Base-by-base conservation (phyloP, 2,888 invertebrate genomes). In the Agriopis aurantiaria region DNA sequence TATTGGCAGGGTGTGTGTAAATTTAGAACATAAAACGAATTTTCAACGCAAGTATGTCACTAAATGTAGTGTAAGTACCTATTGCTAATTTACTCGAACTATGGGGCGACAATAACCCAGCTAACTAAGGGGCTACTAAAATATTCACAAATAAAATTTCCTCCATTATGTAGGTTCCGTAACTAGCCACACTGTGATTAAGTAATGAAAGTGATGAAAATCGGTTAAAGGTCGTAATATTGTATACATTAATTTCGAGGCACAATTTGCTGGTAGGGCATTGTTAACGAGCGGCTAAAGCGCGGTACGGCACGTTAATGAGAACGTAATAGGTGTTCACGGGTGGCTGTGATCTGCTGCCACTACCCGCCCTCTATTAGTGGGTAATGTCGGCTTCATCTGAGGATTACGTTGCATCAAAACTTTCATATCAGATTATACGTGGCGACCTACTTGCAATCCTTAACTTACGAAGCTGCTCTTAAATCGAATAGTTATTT, bases 251-350 rank as follows among this genome's bases (percentile, higher is more conserved):
- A 82, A 86, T 88, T 88, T 83, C 80, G 80, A 83, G 84, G 86
- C 80, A 87, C 85, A 86, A 84, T 86, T 87, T 85, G 81, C 85
- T 82, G 80, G 83, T 78, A 81, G 85, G 85, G 84, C 81, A 85
- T 87, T 89, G 88, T 89, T 88, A 88, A 88, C 87, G 88, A 85
- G 85, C 84, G 83, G 83, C 84, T 84, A 86, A 86, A 89, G 82
- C 80, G 81, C 82, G 84, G 84, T 87, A 86, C 84, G 84, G 82
- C 82, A 79, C 82, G 85, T 84, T 89, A 90, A 90, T 89, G 89
- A 88, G 88, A 88, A 88, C 85, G 85, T 89, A 89, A 90, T 90
- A 89, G 89, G 86, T 87, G 87, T 87, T 86, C 82, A 82, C 83
- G 83, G 80, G 80, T 72, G 71, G 75, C 75, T 72, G 80, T 82